A percentile compares a stretch with the other conserved stretches of the same genome.
Conservation (phyloP, 2,797 vertebrate species). For the Sardinella longiceps region DNA sequence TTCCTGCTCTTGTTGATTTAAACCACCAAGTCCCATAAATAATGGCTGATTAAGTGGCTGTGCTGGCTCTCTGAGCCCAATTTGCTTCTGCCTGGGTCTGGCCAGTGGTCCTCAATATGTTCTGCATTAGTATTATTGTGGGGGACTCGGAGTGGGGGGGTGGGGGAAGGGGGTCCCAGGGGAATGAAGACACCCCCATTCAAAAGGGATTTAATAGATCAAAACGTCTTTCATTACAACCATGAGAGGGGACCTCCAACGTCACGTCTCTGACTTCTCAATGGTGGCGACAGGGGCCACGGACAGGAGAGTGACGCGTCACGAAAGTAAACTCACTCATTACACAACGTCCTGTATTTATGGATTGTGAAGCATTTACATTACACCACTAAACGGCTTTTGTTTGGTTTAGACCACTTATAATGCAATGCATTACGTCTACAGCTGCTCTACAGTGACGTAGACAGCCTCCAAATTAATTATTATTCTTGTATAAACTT, state of each 20-base stretch:
- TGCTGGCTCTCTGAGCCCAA: constrained; percentile 57
- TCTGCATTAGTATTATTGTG: constrained; percentile 70
- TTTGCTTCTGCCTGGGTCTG: constrained; percentile 58
- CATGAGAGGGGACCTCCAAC: background rate
- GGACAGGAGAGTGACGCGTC: background rate
- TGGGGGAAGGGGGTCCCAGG: constrained; percentile 47
- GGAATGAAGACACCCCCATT: constrained; percentile 56
- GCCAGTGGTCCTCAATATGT: constrained; percentile 60
- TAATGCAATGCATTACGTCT: constrained; percentile 42
- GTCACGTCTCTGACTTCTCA: background rate
- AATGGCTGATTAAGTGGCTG: constrained; percentile 69
- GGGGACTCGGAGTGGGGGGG: constrained; percentile 49
- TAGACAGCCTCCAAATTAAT: constrained; percentile 38
- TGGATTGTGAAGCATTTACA: constrained; percentile 34
- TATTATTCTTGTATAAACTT: constrained; percentile 49
- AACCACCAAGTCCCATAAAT: constrained; percentile 69
- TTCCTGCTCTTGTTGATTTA: constrained; percentile 71
- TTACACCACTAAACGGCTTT: constrained; percentile 34
- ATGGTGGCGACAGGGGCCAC: background rate
- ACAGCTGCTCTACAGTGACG: constrained; percentile 47
- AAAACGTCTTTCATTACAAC: constrained; percentile 37
- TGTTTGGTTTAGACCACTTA: constrained; percentile 45
- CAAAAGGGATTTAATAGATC: constrained; percentile 44
- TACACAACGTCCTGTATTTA: constrained; percentile 35
- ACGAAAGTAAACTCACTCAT: constrained; percentile 48